Evolutionary conservation across 2,888 invertebrate species (phyloP), one percentile per base, ranked within the genome.

Genomic region (Pocota personata): DNA sequence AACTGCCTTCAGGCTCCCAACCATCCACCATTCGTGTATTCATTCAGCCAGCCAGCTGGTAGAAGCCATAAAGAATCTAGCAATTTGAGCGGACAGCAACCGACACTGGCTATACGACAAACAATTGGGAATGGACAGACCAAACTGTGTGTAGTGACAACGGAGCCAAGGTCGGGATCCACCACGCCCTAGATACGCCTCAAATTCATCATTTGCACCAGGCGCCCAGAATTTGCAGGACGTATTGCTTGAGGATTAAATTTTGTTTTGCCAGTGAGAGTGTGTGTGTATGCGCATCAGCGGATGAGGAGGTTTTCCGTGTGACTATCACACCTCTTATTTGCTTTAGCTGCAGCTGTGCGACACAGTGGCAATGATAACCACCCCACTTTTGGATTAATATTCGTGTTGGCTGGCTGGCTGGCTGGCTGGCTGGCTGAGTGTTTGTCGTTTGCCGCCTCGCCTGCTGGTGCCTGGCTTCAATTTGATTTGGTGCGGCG

Each of bases 121-220:
- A 43, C 75, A 73, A 78, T 75, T 86, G 71, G 75, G 62, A 86
- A 82, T 73, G 76, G 76, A 75, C 76, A 52, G 46, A 55, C 35
- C 62, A 75, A 76, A 75, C 60, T 72, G 82, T 66, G 52, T 75
- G 77, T 67, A 35, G 69, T 27, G 88, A 88, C 88, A 88, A 86
- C 88, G 87, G 82, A 62, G 75, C 88, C 90, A 91, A 91, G 91
- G 90, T 90, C 90, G 89, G n/a, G 89, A 89, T 88, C 91, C 92
- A 92, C 93, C 92, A 92, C 92, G 92, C 92, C 91, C 92, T 92
- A 92, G 92, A 92, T 92, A 92, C 92, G 92, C 92, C 93, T 92
- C 92, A 91, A 91, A 91, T 91, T 91, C 92, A 91, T 91, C 92
- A 88, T 88, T 89, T 82, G 64, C 87, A 92, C 89, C 91, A 92